Evolutionary conservation across 2,113 vertebrate genomes (phyloP), one percentile per base, ranked within the genome.

Genomic region (Antigone vipio): DNA sequence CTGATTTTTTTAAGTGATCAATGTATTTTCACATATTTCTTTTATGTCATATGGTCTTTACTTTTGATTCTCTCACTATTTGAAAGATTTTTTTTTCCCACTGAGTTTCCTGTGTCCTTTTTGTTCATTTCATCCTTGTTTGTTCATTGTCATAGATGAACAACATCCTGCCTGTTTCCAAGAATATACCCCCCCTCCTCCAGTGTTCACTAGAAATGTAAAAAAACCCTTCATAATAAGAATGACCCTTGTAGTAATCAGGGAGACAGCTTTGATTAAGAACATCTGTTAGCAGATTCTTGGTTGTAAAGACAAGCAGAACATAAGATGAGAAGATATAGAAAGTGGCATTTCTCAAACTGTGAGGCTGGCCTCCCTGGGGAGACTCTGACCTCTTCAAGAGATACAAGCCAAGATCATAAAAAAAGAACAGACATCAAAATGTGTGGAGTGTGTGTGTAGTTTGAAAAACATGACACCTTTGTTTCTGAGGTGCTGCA

Each of bases 211-310:
- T 94, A 55, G 44, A 84, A 93, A 91, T 47, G 50, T 45, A 56
- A 95, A 94, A 76, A 38, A 1, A 4, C 0, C 12, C 47, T 47
- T 95, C 82, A 49, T 77, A 95, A 79, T 63, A 94, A 91, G 62
- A 94, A 76, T 75, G 40, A 94, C 88, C 92, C 75, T 88, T 88
- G 78, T 63, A 68, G 95, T 93, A 97, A 96, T 93, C 80, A 95
- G 68, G 71, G 86, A 97, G 89, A 96, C 87, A 96, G 79, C 73
- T 97, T 95, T 96, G 94, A 97, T 97, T 96, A 92, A 80, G 95
- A 97, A 94, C 96, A 95, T 91, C 85, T 98, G 91, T 88, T 91
- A 96, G 81, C 91, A 93, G 94, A 95, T 96, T 97, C 88, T n/a
- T 1, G 7, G 24, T 88, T 92, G 92, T 94, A 92, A 91, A 96